Base-by-base conservation (phyloP, 2,888 invertebrate genomes). In the Chaetoderma sp. region DNA sequence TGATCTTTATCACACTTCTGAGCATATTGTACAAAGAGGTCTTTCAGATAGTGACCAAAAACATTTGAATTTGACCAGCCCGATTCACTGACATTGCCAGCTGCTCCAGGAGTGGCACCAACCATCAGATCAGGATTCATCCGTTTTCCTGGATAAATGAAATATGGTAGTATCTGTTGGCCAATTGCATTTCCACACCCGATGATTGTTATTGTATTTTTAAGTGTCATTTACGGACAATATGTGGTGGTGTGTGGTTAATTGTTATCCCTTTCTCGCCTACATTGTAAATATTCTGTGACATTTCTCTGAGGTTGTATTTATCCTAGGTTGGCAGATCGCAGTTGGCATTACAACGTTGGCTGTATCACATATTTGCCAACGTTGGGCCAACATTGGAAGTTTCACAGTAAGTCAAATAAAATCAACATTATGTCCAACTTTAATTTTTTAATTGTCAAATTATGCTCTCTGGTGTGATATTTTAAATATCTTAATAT, bases 161-260 rank as follows among this genome's bases (percentile, higher is more conserved):
- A 45, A 28, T 65, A 72, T 1, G 72, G 74, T 4, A 72, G 74
- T 21, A 74, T 58, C 10, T 65, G 61, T 10, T 65, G 61, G n/a
- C n/a, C n/a, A n/a, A n/a, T n/a, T n/a, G n/a, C n/a, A n/a, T n/a
- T n/a, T n/a, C n/a, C n/a, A n/a, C n/a, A 16, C 74, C 74, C 6
- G 66, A 52, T 4, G 71, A 71, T 56, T 74, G 71, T 16, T 70
- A 70, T 60, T 70, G 70, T 16, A 71, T n/a, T 69, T 28, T 72
- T 67, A 49, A 74, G n/a, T n/a, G n/a, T n/a, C n/a, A n/a, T n/a
- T n/a, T n/a, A n/a, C 55, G 21, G 1, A 66, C 39, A 18, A 66
- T 47, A 32, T 25, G 10, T n/a, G 59, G 66, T 33, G 58, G 52
- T 13, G 30, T 57, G 54, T 61, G 60, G 5, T 39, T 49, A 16